A percentile compares a stretch with the other conserved stretches of the same genome.
These are phyloP conservation scores for Drosophila sp. DNA, from an alignment of 1,140 invertebrate species.

Conservation along the genomic window DNA sequence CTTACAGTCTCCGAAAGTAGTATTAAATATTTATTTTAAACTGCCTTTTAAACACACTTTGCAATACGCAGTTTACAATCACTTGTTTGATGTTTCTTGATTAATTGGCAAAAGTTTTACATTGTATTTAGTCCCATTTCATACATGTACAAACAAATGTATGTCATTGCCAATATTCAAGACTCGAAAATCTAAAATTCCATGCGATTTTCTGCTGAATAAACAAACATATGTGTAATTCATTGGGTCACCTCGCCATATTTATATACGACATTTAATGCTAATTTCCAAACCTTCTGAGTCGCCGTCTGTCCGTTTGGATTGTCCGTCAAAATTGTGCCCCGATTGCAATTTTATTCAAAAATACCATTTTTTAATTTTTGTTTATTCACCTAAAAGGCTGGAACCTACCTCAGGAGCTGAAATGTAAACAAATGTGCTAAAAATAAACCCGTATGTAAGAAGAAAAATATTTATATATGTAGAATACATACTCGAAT, in stretches of 20 bases:
- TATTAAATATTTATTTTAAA: no score
- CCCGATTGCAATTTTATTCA: slow-evolving; percentile 62
- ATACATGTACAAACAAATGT: slow-evolving; percentile 28
- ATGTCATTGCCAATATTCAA: slow-evolving; percentile 61
- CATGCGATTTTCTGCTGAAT: slow-evolving; percentile 64
- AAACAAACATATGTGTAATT: slow-evolving; percentile 74
- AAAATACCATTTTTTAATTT: slow-evolving; percentile 1
- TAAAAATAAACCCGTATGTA: slow-evolving; percentile 56
- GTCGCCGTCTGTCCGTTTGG: slow-evolving; percentile 21
- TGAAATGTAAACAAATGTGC: slow-evolving; percentile 62
- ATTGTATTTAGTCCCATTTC: slow-evolving; percentile 9
- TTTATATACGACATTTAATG: slow-evolving; percentile 16
- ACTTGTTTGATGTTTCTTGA: no score
- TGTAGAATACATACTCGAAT: neutral
- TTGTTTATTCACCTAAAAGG: slow-evolving; percentile 35
- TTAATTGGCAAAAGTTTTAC: no score
- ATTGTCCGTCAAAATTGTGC: slow-evolving; percentile 49
- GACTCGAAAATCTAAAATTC: slow-evolving; percentile 46
- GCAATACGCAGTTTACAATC: no score
- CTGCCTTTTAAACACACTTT: no score
- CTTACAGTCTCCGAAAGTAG: no score
- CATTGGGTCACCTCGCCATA: slow-evolving; percentile 72
- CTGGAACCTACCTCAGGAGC: slow-evolving; percentile 28
- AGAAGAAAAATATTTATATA: slow-evolving; percentile 17
- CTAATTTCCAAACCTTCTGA: slow-evolving; percentile 23